These are phyloP conservation scores for Lemur catta DNA, from an alignment of 2,797 vertebrate genomes.

Conservation along the genomic window DNA sequence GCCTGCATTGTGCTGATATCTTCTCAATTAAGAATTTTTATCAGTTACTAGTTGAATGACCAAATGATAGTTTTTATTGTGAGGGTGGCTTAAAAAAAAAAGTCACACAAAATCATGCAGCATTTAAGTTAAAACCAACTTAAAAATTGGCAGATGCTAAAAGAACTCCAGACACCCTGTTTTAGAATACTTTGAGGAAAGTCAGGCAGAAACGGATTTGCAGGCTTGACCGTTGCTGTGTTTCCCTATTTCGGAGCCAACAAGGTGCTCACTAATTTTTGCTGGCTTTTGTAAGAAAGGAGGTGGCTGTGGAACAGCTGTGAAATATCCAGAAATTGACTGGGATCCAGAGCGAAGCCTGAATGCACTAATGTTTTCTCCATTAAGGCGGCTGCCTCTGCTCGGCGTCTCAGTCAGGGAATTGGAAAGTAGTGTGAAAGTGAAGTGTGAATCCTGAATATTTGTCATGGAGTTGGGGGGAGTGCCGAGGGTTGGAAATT, in stretches of 20 bases:
- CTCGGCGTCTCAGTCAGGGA: background rate
- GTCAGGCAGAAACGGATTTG: conserved; percentile 61
- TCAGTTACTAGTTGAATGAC: background rate
- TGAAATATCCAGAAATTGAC: conserved; percentile 64
- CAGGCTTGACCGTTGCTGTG: conserved; percentile 61
- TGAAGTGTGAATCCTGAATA: background rate
- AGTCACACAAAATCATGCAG: background rate
- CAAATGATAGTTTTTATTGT: background rate
- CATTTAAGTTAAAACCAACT: conserved; percentile 69
- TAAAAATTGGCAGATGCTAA: conserved; percentile 65
- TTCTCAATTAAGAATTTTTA: background rate
- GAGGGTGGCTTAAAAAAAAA: conserved; percentile 47
- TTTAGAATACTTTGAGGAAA: conserved; percentile 25
- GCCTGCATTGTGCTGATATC: conserved; percentile 1
- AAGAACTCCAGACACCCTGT: conserved; percentile 70
- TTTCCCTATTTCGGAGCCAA: conserved; percentile 73
- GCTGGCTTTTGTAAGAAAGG: conserved; percentile 49
- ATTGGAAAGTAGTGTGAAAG: background rate
- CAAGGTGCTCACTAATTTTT: conserved; percentile 71
- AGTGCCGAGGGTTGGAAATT: background rate
- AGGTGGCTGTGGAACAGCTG: conserved; percentile 66
- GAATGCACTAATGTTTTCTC: conserved; percentile 41
- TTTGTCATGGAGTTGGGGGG: background rate
- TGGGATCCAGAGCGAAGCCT: conserved; percentile 48
- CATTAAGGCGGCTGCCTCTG: conserved; percentile 33